Percentiles rank a stretch among this genome's conserved stretches.
These are phyloP conservation scores for Cotesia typhae DNA, from an alignment of 1,140 invertebrate species.

Conservation along the genomic window DNA sequence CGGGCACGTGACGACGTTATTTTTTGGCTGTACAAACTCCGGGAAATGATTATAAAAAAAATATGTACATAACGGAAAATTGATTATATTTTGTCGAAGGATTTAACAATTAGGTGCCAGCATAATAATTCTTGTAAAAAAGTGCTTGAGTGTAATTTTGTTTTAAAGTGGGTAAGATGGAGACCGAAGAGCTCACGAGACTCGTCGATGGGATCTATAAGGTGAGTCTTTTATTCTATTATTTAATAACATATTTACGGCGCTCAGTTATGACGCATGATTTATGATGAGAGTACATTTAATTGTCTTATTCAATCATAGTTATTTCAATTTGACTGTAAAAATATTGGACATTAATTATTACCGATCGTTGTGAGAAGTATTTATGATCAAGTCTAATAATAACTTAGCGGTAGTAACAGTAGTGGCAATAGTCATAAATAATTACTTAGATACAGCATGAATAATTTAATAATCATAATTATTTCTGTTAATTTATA, in stretches of 20 bases:
- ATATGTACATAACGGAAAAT: slow-evolving; percentile 61
- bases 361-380: no score
- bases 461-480: no score
- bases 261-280: not conserved
- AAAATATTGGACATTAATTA: not conserved
- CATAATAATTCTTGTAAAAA: slow-evolving; percentile 19
- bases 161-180: slow-evolving; percentile 67
- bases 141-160: not conserved
- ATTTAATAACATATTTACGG: not conserved
- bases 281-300: not conserved
- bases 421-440: no score
- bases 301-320: not conserved
- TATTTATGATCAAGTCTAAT: no score
- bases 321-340: no score
- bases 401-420: no score
- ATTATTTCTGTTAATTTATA: no score
- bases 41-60: slow-evolving; percentile 42
- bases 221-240: slow-evolving; percentile 66
- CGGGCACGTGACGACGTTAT: slow-evolving; percentile 49
- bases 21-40: slow-evolving; percentile 43
- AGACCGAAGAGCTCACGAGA: slow-evolving; percentile 88
- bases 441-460: no score
- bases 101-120: slow-evolving; percentile 36
- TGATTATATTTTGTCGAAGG: slow-evolving; percentile 36
- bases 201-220: slow-evolving; percentile 90